A percentile compares a stretch with the other conserved stretches of the same genome.
Conservation (phyloP, 2,113 vertebrate genomes). For the Beaufortia kweichowensis region DNA sequence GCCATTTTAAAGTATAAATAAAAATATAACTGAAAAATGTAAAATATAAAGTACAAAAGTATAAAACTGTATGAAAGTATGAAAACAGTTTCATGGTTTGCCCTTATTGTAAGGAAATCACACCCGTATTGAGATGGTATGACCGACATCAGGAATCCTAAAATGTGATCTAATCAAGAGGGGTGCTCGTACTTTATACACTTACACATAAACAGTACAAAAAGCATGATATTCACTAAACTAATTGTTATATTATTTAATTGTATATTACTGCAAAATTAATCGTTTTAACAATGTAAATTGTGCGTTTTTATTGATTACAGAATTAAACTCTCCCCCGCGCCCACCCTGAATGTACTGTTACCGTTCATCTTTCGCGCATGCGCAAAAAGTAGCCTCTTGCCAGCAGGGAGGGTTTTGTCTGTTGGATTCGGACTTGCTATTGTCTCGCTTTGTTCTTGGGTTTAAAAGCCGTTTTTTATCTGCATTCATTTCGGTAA, state of each 20-base stretch:
- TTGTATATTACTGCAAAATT: too few species aligned
- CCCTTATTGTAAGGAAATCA: neutral
- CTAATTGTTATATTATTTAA: neutral
- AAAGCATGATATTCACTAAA: neutral
- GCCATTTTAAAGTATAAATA: too few species aligned
- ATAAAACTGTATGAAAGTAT: neutral
- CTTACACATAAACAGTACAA: too few species aligned
- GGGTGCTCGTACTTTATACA: neutral
- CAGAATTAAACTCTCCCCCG: neutral
- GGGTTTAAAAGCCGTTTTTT: conserved; percentile 72
- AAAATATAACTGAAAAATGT: neutral
- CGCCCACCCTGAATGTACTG: neutral
- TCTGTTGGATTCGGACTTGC: conserved; percentile 62
- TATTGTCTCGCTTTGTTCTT: conserved; percentile 60
- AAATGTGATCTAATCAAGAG: neutral
- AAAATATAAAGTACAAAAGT: neutral
- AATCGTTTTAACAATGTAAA: neutral
- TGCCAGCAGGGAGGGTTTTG: conserved; percentile 65
- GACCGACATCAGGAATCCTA: neutral
- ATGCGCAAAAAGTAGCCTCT: conserved; percentile 57
- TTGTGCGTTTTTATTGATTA: neutral
- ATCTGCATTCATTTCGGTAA: conserved; percentile 81
- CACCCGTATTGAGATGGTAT: neutral
- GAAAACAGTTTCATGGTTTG: neutral
- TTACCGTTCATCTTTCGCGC: conserved; percentile 45